Evolutionary conservation across 1,140 invertebrate genomes (phyloP).

Genomic region (Saccostrea cuccullata): DNA sequence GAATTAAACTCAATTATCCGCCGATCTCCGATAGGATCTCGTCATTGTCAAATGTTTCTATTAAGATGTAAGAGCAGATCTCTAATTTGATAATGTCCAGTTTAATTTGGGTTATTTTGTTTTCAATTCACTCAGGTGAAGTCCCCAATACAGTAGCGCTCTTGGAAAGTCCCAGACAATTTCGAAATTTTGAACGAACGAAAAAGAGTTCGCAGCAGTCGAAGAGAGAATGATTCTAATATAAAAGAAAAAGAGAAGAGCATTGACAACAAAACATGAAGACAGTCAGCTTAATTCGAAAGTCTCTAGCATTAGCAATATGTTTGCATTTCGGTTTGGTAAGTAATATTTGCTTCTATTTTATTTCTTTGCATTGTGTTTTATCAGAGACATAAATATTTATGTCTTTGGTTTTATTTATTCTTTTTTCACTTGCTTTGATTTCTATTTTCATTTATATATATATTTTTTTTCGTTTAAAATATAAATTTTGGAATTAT

Average conservation of each 20-base stretch:
- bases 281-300: neutral
- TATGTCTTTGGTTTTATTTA: no score
- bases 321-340: neutral
- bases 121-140: conserved; percentile 22
- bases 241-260: neutral
- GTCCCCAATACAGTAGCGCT: neutral
- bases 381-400: no score
- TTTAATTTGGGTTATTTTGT: conserved; percentile 14
- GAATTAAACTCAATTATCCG: conserved; percentile 10
- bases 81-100: conserved; percentile 8
- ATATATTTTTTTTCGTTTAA: no score
- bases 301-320: neutral
- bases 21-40: neutral
- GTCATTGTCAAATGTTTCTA: neutral
- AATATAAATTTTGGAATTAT: no score
- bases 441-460: no score
- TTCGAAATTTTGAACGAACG: neutral
- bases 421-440: no score
- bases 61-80: conserved; percentile 24
- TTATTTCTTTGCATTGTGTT: neutral
- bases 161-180: neutral
- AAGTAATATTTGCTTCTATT: neutral
- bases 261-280: neutral
- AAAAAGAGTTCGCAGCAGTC: neutral
- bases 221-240: neutral